A percentile compares a stretch with the other conserved stretches of the same genome.
Conservation (phyloP, 2,113 vertebrate genomes). For the Mirounga angustirostris region DNA sequence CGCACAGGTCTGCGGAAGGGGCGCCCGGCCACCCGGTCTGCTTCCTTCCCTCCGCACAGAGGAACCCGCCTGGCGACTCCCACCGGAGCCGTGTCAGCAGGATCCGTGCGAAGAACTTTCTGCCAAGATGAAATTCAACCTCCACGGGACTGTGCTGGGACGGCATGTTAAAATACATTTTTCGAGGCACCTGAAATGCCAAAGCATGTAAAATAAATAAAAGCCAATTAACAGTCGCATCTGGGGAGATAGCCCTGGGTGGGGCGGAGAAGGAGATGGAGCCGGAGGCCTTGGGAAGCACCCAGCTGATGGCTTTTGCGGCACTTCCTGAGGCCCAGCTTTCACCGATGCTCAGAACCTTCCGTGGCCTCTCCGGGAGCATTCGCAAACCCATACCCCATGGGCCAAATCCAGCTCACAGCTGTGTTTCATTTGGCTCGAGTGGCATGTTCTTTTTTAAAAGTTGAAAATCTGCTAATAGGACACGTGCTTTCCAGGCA, state of each 20-base stretch:
- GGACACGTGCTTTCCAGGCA: neutral
- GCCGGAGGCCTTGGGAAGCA: constrained; percentile 31
- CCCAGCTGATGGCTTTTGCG: rapidly evolving
- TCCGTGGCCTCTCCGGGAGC: neutral
- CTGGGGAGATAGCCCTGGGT: neutral
- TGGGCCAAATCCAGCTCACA: neutral
- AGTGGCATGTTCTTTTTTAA: neutral
- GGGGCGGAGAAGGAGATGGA: neutral
- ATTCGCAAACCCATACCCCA: neutral
- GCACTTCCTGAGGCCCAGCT: constrained; percentile 22
- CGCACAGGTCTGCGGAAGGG: neutral
- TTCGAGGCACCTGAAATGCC: constrained; percentile 20
- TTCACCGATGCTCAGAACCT: neutral
- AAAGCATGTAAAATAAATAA: constrained; percentile 49
- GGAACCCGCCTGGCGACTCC: neutral
- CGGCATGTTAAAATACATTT: neutral
- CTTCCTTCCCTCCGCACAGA: neutral
- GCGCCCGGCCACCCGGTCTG: neutral
- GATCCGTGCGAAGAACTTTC: neutral
- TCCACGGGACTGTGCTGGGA: neutral
- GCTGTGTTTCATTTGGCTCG: constrained; percentile 53
- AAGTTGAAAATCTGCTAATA: neutral
- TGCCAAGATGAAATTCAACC: constrained; percentile 19
- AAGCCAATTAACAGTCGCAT: neutral
- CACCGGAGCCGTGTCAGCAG: neutral